Conservation (phyloP, 2,797 vertebrate species). For the Pelochelys cantorii region DNA sequence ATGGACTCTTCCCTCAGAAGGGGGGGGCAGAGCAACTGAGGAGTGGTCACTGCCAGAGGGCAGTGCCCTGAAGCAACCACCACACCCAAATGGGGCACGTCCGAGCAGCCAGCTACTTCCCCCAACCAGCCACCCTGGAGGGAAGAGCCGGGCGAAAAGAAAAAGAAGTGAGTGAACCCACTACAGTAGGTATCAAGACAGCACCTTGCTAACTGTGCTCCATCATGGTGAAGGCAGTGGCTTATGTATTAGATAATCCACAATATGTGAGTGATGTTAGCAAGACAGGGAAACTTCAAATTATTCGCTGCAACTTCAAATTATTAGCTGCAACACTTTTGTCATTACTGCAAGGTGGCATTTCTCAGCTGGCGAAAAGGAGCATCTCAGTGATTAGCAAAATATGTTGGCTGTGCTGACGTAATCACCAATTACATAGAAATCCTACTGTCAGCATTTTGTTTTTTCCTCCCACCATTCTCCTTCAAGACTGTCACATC, state of each 20-base stretch:
- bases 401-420: background rate
- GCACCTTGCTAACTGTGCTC: background rate
- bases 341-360: background rate
- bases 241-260: background rate
- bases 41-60: too few relatives aligned
- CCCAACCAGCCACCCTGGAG: too few relatives aligned
- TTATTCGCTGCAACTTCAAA: background rate
- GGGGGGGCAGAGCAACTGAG: too few relatives aligned
- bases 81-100: too few relatives aligned
- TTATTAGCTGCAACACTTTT: background rate
- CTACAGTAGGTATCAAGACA: background rate
- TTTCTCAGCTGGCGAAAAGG: background rate
- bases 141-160: too few relatives aligned
- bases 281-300: background rate
- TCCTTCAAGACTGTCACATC: background rate
- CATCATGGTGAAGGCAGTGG: background rate
- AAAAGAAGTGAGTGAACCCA: too few relatives aligned
- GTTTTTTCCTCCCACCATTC: background rate
- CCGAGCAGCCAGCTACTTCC: too few relatives aligned
- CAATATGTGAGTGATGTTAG: background rate
- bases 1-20: too few relatives aligned
- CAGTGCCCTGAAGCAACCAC: too few relatives aligned
- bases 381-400: background rate
- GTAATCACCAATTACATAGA: background rate
- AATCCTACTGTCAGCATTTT: background rate